These are phyloP conservation scores for Selenia dentaria DNA, from an alignment of 2,888 invertebrate species.

Conservation along the genomic window DNA sequence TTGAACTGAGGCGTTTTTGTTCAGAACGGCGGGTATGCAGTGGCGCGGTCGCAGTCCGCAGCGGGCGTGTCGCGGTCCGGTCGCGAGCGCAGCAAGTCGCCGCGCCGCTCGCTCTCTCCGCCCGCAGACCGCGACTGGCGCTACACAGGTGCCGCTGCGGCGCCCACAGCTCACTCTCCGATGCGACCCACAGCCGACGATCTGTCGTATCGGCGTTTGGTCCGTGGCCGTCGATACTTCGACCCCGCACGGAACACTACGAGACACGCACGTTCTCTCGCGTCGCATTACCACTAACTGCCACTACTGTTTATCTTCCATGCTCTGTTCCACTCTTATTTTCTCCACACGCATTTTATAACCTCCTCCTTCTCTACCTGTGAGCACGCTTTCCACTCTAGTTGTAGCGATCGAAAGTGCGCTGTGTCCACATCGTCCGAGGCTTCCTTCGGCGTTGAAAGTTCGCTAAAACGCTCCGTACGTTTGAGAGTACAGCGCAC, in stretches of 20 bases:
- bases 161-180: slow-evolving; percentile 49
- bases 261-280: slow-evolving; percentile 73
- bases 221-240: slow-evolving; percentile 47
- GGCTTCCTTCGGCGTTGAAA: too few relatives aligned
- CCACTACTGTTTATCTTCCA: slow-evolving; percentile 77
- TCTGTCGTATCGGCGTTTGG: slow-evolving; percentile 38
- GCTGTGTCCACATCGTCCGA: slow-evolving; percentile 32
- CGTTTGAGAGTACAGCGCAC: slow-evolving; percentile 38
- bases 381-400: slow-evolving; percentile 70
- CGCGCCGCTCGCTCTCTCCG: slow-evolving; percentile 92
- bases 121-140: slow-evolving; percentile 87
- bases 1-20: too few relatives aligned
- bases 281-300: slow-evolving; percentile 80
- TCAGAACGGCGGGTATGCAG: slow-evolving; percentile 72
- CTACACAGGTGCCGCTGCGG: slow-evolving; percentile 81
- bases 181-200: neutral
- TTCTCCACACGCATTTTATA: slow-evolving; percentile 77
- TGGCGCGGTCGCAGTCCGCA: slow-evolving; percentile 94
- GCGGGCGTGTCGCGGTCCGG: slow-evolving; percentile 85
- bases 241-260: slow-evolving; percentile 83
- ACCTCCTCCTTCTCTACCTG: slow-evolving; percentile 66
- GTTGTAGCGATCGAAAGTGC: slow-evolving; percentile 38
- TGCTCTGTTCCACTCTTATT: slow-evolving; percentile 67
- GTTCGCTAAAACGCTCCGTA: neutral
- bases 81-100: slow-evolving; percentile 91